phyloP scores from a whole-genome alignment of 2,888 invertebrate species.

The Anodontia alba region DNA sequence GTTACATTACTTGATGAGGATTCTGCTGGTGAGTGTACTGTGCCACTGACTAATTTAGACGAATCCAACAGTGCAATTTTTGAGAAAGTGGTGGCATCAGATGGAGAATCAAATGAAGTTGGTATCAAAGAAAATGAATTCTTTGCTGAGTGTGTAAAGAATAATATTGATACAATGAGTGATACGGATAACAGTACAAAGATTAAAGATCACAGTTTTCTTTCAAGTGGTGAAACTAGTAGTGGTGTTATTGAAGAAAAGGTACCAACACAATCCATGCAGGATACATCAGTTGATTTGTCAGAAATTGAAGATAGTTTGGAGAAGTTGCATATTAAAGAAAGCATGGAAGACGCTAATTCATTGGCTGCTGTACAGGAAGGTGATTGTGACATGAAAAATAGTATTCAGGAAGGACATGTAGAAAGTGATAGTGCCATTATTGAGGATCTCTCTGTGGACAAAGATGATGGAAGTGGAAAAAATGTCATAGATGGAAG shows the following conservation, averaged over 20 bases:
- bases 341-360: background rate
- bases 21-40: background rate
- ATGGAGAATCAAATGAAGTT: constrained; percentile 19
- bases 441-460: background rate
- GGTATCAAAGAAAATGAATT: constrained; percentile 44
- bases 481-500: background rate
- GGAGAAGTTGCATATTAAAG: background rate
- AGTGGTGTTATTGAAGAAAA: background rate
- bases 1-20: background rate
- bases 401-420: background rate
- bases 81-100: constrained; percentile 17
- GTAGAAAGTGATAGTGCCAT: background rate
- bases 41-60: background rate
- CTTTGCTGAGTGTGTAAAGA: constrained; percentile 26
- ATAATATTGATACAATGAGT: background rate
- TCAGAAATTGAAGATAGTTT: background rate
- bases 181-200: constrained; percentile 28
- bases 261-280: background rate
- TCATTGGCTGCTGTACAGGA: background rate
- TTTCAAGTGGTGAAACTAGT: constrained; percentile 11
- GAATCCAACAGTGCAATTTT: constrained; percentile 14
- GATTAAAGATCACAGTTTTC: constrained; percentile 1
- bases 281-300: background rate
- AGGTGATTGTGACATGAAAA: background rate
- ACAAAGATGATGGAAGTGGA: background rate